These are phyloP conservation scores for Calidris pugnax DNA, from an alignment of 2,113 vertebrate species.

Conservation along the genomic window DNA sequence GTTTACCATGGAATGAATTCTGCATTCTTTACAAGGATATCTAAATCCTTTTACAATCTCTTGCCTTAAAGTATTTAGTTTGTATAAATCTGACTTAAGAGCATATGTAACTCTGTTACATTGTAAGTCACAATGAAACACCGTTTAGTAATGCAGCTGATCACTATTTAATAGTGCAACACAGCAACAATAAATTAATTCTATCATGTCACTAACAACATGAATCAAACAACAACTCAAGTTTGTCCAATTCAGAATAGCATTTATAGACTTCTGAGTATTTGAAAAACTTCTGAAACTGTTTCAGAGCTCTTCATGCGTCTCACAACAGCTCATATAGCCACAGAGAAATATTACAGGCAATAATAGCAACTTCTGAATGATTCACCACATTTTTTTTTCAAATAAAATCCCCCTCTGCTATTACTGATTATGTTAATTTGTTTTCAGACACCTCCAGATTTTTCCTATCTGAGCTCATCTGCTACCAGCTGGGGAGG, in stretches of 20 bases:
- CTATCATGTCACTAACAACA: background rate
- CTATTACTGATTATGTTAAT: background rate
- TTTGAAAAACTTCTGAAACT: background rate
- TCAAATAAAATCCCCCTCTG: background rate
- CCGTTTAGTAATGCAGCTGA: background rate
- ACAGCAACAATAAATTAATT: background rate
- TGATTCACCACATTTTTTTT: background rate
- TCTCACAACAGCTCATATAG: background rate
- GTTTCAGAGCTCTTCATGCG: background rate
- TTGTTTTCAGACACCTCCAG: background rate
- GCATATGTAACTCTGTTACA: background rate
- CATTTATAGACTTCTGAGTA: background rate
- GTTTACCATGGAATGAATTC: background rate
- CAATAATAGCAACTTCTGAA: background rate
- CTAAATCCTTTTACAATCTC: background rate
- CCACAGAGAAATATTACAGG: background rate
- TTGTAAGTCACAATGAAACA: background rate
- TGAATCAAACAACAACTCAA: background rate
- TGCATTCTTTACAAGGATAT: background rate
- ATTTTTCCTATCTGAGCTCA: background rate
- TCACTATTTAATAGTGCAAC: background rate
- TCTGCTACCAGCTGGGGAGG: background rate
- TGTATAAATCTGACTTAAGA: background rate
- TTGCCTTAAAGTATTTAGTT: background rate
- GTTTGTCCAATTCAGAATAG: background rate